Evolutionary conservation across 2,113 vertebrate species (phyloP), one percentile per base, ranked within the genome.

Genomic region (Echinops telfairi): DNA sequence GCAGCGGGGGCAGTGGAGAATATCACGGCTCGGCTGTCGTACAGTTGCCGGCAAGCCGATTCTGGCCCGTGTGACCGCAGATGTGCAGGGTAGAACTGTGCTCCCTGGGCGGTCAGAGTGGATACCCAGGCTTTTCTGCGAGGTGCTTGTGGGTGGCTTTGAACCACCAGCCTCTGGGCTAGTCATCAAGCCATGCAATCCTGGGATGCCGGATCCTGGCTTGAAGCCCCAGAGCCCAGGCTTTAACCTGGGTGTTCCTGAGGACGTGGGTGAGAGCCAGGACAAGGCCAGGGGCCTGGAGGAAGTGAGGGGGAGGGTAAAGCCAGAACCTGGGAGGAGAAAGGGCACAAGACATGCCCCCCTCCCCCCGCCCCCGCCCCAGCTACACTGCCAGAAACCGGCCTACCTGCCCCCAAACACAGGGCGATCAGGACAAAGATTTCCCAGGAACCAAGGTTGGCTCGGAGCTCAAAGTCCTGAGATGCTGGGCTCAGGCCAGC

Each of bases 401-500:
- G 60, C 22, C 77, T 87, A 62, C 1, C 3, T 88, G 79, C 3
- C n/a, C 62, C 73, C 4, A 53, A 40, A 16, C 6, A 4, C 2
- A 1, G 77, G 38, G 57, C 3, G 16, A 25, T 6, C 3, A 75
- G 1, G 11, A 38, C 47, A 23, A 33, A 53, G 11, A 27, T 23
- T 66, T 58, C 73, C 88, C 33, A 0, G 88, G 83, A 78, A 43
- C 40, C 19, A 0, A 43, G 0, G 1, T 80, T 23, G 0, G 0
- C 85, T 29, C 0, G 1, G 84, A 38, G 89, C 60, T 87, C 88
- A 57, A 86, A 96, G 88, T 95, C 78, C 91, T 71, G 43, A 43
- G 5, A 6, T 8, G 40, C 43, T 53, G 43, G 77, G 3, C n/a
- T 84, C 40, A 4, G 60, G 53, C 12, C n/a, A 15, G 60, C 43